Evolutionary conservation across 2,113 vertebrate genomes (phyloP), one percentile per base, ranked within the genome.

Genomic region (Tragelaphus imberbis): DNA sequence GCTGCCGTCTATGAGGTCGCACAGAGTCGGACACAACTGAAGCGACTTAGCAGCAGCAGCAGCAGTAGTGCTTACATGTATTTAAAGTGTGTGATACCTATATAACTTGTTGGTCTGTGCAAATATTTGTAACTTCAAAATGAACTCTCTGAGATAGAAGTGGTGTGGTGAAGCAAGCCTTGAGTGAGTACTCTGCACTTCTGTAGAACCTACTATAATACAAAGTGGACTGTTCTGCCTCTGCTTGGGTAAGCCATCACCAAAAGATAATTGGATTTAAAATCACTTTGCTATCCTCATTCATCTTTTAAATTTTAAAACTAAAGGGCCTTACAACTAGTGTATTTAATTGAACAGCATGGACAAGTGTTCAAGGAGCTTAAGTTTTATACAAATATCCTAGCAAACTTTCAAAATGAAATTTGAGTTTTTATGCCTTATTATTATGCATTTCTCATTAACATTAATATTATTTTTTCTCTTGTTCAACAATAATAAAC

Each of bases 271-370:
- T 2, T 30, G 77, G 47, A 5, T 40, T 63, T 36, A 75, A 81
- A 59, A 25, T 58, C 63, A 84, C 10, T 84, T 88, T 65, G 47
- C 40, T 88, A 79, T 47, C 49, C 30, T 88, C 13, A 30, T 80
- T 81, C 68, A 81, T 27, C 7, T 27, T 85, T 30, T 85, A 47
- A 61, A 55, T 90, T 92, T 68, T 59, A 86, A 36, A 68, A 86
- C n/a, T 51, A 71, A 58, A 59, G 30, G n/a, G 4, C 14, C 10
- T 75, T 81, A 9, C 12, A 61, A 5, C 17, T 93, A 23, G 2
- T 75, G 2, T 55, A 55, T 19, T 75, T 87, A 61, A 90, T 40
- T 49, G 10, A 6, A 61, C 3, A 75, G 15, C n/a, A 75, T 49
- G 49, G 25, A 33, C 49, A 15, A 71, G 28, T 21, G 27, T 65